A percentile compares a stretch with the other conserved stretches of the same genome.
These are phyloP conservation scores for Gallinago media DNA, from an alignment of 2,113 vertebrate species.

Conservation along the genomic window DNA sequence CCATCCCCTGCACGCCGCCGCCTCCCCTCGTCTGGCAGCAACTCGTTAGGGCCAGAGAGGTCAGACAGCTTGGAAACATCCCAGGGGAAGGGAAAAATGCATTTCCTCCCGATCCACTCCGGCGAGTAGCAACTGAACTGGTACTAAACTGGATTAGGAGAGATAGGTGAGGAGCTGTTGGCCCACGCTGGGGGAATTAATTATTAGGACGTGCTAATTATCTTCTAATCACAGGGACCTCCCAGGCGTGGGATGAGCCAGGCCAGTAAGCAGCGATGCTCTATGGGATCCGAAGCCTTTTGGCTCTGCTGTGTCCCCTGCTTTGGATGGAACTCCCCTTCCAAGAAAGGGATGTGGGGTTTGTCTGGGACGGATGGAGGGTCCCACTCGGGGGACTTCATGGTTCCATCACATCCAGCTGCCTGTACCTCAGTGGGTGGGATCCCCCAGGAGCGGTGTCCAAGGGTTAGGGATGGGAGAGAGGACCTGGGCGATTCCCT, in stretches of 20 bases:
- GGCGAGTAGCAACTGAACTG: neutral
- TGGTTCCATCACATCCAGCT: rapidly evolving
- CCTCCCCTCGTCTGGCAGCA: neutral
- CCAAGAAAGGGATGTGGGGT: neutral
- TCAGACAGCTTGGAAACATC: neutral
- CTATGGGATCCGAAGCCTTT: neutral
- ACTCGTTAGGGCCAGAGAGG: neutral
- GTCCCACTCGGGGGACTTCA: rapidly evolving
- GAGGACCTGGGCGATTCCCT: neutral
- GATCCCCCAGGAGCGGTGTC: neutral
- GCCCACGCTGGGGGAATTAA: neutral
- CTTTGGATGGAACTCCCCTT: neutral
- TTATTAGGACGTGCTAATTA: constrained; percentile 22
- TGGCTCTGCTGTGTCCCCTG: rapidly evolving
- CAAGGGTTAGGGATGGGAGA: neutral
- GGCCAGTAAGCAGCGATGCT: neutral
- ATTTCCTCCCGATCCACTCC: neutral
- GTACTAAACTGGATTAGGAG: neutral
- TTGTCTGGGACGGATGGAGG: rapidly evolving
- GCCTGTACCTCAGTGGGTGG: rapidly evolving
- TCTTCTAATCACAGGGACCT: neutral
- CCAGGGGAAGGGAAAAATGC: constrained; percentile 11
- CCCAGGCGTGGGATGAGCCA: neutral
- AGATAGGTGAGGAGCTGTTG: neutral
- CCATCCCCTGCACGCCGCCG: neutral